phyloP scores from a whole-genome alignment of 2,113 vertebrate species.

The Lagenorhynchus albirostris region DNA sequence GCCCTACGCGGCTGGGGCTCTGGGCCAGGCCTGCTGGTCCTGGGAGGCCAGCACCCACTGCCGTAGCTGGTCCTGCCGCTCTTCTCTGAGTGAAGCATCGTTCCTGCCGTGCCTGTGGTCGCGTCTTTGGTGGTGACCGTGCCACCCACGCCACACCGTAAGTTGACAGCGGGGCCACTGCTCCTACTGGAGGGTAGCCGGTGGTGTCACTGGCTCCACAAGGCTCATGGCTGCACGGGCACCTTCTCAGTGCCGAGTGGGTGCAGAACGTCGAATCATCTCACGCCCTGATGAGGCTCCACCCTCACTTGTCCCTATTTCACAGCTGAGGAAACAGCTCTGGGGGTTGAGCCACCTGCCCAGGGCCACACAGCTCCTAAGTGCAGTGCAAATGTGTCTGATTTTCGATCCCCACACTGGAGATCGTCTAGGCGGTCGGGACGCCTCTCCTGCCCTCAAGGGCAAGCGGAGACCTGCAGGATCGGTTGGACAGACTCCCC shows the following conservation, averaged over 20 bases:
- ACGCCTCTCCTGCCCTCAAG: neutral
- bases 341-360: neutral
- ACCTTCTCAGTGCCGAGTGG: neutral
- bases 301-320: neutral
- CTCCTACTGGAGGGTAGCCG: no score
- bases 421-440: neutral
- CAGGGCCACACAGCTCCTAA: neutral
- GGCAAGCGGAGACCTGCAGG: neutral
- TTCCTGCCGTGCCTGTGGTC: neutral
- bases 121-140: neutral
- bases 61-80: fast-evolving
- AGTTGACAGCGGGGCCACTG: neutral
- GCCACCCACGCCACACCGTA: neutral
- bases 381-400: neutral
- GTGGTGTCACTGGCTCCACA: neutral
- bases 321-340: neutral
- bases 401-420: neutral
- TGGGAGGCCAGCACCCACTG: fast-evolving
- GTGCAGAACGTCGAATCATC: neutral
- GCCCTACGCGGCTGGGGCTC: neutral
- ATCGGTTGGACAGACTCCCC: neutral
- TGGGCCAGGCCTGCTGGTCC: neutral
- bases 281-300: neutral
- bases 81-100: neutral
- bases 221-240: no score